Conservation (phyloP, 2,888 invertebrate species). For the Isotomurus palustris region DNA sequence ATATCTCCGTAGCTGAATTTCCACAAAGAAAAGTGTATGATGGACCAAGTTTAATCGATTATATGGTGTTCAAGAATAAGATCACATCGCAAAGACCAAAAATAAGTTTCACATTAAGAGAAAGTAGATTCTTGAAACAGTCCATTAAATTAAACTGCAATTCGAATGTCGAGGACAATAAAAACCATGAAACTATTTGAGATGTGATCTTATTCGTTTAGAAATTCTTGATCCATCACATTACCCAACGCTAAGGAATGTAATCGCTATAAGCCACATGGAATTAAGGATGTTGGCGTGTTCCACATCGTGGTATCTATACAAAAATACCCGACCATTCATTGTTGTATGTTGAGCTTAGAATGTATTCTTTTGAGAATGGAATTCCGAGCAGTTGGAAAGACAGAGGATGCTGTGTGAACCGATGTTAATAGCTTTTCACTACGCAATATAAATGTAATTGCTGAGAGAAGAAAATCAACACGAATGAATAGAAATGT, state of each 20-base stretch:
- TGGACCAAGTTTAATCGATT: conserved; percentile 4
- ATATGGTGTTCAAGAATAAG: background rate
- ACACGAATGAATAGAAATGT: background rate
- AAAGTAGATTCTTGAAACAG: background rate
- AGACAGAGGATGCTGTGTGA: conserved; percentile 2
- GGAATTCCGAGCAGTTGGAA: background rate
- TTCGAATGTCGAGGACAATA: background rate
- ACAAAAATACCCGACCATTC: conserved; percentile 23
- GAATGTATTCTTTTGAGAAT: background rate
- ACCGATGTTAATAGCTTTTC: background rate
- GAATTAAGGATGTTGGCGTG: conserved; percentile 58
- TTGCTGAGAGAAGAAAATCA: background rate
- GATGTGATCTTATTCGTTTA: background rate
- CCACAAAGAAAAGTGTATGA: conserved; percentile 9
- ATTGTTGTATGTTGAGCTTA: background rate
- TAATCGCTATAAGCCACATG: conserved; percentile 57
- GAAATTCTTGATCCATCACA: conserved; percentile 5
- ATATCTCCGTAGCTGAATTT: conserved; percentile 27
- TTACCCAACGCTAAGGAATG: conserved; percentile 56
- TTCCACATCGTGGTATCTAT: conserved; percentile 55
- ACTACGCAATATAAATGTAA: background rate
- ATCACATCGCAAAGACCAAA: too few species aligned
- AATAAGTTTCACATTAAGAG: too few species aligned
- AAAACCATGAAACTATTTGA: background rate
- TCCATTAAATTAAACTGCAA: background rate